Evolutionary conservation across 2,113 vertebrate genomes (phyloP), one percentile per base, ranked within the genome.

Genomic region (Ceyx melanurus): DNA sequence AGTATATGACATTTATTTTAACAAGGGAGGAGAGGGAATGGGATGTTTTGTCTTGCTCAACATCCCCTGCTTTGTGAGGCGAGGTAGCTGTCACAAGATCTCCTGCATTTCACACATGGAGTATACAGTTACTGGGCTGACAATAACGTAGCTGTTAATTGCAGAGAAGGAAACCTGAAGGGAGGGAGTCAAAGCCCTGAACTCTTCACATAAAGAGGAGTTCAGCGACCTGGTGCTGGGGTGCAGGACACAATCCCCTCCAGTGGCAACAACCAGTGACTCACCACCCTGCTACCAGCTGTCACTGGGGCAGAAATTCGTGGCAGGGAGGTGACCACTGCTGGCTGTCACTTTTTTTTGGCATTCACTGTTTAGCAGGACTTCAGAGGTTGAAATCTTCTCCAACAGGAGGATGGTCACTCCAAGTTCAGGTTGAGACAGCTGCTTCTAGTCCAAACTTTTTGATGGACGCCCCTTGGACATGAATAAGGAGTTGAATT

Each of bases 271-370:
- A 13, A 6, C 7, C 0, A 3, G 70, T 18, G 72, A 15, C 26
- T 1, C 2, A 19, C 26, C 85, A 68, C 28, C 0, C 73, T 58
- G 92, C 10, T 71, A 25, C 68, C 91, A 81, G 86, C 91, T 51
- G 76, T 8, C 8, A 5, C 62, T 37, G 62, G 6, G 3, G 71
- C 77, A 58, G 31, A 35, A 9, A 61, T 37, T 31, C 76, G 6
- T 23, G 86, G 88, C 86, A 17, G 58, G 82, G 92, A 46, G 75
- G 6, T 45, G 25, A 28, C 37, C 0, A 5, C 67, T 45, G 58
- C 74, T 57, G 48, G 65, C 78, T 93, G 95, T 94, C 95, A 95
- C 72, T 72, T 95, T 90, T 82, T 37, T 83, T 13, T 42, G 84
- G 91, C 93, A 29, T 72, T 5, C 48, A 48, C 56, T 15, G 0